Evolutionary conservation across 2,888 invertebrate genomes (phyloP).

Genomic region (Mesorhabditis spiculigera): DNA sequence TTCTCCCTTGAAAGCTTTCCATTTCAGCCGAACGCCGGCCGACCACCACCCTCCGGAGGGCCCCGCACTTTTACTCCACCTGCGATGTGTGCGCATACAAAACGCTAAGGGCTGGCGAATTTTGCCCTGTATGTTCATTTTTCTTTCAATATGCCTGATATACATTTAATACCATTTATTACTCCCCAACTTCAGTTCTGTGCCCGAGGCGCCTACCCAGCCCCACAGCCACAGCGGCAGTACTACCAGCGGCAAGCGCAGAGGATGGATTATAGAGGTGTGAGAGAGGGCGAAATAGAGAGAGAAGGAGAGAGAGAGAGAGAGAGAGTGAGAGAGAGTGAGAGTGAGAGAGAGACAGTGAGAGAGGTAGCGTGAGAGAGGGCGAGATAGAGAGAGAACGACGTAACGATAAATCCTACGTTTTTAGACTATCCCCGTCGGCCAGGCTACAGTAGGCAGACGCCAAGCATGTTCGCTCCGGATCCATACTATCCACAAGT

Average conservation of each 20-base stretch:
- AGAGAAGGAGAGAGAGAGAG: no score
- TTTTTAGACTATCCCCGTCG: neutral
- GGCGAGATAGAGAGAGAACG: neutral
- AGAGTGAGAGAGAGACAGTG: no score
- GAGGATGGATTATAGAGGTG: neutral
- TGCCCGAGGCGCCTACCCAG: conserved; percentile 2
- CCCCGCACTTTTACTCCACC: neutral
- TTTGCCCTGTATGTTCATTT: neutral
- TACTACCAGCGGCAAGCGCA: neutral
- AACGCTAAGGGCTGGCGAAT: neutral
- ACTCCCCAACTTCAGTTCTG: neutral
- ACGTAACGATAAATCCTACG: neutral
- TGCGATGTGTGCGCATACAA: conserved; percentile 6
- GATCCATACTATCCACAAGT: neutral
- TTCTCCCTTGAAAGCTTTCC: neutral
- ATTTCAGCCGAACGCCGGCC: neutral
- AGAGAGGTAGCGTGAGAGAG: no score
- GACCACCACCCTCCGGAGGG: conserved; percentile 1
- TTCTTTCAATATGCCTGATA: no score
- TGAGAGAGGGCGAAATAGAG: no score
- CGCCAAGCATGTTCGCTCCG: neutral
- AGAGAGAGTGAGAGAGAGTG: no score
- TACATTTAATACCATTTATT: no score
- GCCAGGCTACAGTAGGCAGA: neutral
- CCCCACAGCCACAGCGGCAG: neutral